Conservation (phyloP, 2,113 vertebrate species). For the Hassar affinis region DNA sequence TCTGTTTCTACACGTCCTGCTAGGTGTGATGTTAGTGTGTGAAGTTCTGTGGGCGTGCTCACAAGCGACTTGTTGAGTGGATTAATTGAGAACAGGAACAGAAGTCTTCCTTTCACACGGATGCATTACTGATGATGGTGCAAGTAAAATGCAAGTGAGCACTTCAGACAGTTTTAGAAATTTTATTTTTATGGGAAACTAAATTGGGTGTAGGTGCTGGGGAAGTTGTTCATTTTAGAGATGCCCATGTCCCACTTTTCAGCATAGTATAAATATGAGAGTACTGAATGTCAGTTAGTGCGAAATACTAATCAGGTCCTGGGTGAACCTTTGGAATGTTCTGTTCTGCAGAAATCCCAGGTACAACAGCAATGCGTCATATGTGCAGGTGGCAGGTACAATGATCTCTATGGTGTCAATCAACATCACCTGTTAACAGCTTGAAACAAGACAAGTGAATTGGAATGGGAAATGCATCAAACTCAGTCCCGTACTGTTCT, state of each 20-base stretch:
- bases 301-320: not conserved
- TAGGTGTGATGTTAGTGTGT: constrained; percentile 11
- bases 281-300: not conserved
- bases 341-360: not conserved
- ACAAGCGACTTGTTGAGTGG: constrained; percentile 11
- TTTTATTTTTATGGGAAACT: not conserved
- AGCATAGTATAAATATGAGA: not conserved
- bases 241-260: not conserved
- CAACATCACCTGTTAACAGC: not conserved
- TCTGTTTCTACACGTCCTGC: constrained; percentile 40
- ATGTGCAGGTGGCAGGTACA: not conserved
- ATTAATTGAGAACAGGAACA: not conserved
- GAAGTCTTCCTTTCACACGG: not conserved
- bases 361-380: not conserved
- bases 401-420: not conserved
- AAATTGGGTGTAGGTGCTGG: not conserved
- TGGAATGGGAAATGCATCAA: not conserved
- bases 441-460: not conserved
- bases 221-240: too few relatives aligned
- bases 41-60: not conserved
- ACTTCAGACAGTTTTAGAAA: not conserved
- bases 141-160: not conserved
- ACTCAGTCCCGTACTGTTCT: not conserved
- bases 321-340: not conserved
- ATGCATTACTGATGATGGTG: not conserved